Conservation (phyloP, 2,113 vertebrate genomes). For the Clupea harengus region DNA sequence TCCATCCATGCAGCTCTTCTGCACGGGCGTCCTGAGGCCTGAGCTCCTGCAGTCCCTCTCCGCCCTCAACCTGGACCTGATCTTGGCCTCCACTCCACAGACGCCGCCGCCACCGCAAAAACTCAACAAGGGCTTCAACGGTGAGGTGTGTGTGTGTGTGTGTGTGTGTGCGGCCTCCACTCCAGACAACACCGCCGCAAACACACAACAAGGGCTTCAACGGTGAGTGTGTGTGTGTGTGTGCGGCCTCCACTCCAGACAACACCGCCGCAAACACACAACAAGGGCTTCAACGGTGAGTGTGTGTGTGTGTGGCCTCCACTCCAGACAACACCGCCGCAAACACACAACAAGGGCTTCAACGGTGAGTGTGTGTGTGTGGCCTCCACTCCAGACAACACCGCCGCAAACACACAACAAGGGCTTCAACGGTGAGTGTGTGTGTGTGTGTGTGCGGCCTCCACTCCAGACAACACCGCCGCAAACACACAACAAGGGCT, state of each 20-base stretch:
- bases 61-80: slow-evolving; percentile 65
- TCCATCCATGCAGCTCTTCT: slow-evolving; percentile 74
- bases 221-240: slow-evolving; percentile 3
- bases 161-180: slow-evolving; percentile 6
- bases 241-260: not conserved
- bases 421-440: slow-evolving; percentile 61
- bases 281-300: too few relatives aligned
- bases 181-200: too few relatives aligned
- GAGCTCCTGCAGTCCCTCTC: slow-evolving; percentile 39
- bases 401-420: slow-evolving; percentile 60
- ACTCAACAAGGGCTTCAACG: slow-evolving; percentile 74
- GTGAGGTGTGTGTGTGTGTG: slow-evolving; percentile 62
- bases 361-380: too few relatives aligned
- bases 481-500: too few relatives aligned
- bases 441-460: not conserved
- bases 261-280: too few relatives aligned
- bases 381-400: slow-evolving; percentile 38
- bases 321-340: too few relatives aligned
- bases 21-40: slow-evolving; percentile 53
- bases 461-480: too few relatives aligned
- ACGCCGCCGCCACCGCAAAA: slow-evolving; percentile 48
- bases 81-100: slow-evolving; percentile 59
- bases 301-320: too few relatives aligned
- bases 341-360: slow-evolving; percentile 68
- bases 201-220: too few relatives aligned